phyloP scores from a whole-genome alignment of 2,888 invertebrate species.

The Taenaris catops region DNA sequence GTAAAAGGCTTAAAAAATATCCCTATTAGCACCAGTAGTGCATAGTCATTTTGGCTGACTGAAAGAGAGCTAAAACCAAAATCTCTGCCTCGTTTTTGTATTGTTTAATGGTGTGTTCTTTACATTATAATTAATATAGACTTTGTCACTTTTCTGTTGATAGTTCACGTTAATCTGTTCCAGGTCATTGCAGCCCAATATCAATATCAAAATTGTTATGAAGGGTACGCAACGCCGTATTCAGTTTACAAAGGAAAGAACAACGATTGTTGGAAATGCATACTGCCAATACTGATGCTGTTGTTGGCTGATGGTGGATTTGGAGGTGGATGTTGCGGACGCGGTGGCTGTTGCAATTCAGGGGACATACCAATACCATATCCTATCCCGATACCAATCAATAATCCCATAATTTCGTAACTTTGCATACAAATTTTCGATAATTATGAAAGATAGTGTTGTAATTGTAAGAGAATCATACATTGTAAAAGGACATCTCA shows the following conservation, averaged over 20 bases:
- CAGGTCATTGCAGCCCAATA: conserved; percentile 38
- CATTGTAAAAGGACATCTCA: too few relatives aligned
- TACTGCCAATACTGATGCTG: conserved; percentile 44
- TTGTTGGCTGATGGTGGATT: conserved; percentile 36
- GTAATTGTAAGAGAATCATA: background rate
- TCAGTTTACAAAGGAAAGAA: conserved; percentile 40
- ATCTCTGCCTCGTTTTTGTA: too few relatives aligned
- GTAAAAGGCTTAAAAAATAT: too few relatives aligned
- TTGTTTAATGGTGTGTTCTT: too few relatives aligned
- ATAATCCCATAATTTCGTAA: conserved; percentile 28
- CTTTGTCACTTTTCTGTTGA: too few relatives aligned
- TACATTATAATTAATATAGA: too few relatives aligned
- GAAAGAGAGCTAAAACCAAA: too few relatives aligned
- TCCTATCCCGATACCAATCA: conserved; percentile 40
- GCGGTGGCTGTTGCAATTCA: conserved; percentile 17
- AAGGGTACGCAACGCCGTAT: conserved; percentile 31
- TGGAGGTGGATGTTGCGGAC: conserved; percentile 25
- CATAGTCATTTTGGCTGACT: too few relatives aligned
- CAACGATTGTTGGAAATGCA: conserved; percentile 34
- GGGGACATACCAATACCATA: conserved; percentile 37
- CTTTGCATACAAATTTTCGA: background rate
- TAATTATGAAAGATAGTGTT: background rate
- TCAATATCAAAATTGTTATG: conserved; percentile 32
- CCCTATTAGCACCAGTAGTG: too few relatives aligned
- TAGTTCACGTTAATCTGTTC: conserved; percentile 20